These are phyloP conservation scores for Magallana nippona DNA, from an alignment of 2,888 invertebrate genomes.

Conservation along the genomic window DNA sequence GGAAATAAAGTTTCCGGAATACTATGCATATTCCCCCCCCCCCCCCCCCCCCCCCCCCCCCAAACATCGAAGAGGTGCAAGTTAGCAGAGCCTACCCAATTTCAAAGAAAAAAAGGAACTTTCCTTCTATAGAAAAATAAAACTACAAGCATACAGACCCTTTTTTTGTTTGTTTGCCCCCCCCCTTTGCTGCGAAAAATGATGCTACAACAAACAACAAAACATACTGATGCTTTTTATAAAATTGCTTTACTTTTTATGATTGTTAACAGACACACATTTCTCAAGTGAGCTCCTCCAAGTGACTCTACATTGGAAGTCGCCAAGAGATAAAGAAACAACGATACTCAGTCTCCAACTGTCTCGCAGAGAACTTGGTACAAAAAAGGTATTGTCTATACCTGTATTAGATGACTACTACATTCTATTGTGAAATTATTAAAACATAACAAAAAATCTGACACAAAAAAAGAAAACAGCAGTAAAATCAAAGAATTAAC, in stretches of 20 bases:
- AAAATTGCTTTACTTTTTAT: constrained; percentile 34
- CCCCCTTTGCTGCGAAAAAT: not conserved
- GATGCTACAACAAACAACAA: not conserved
- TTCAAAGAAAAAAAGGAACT: too few species aligned
- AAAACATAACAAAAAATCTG: constrained; percentile 9
- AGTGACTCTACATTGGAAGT: not conserved
- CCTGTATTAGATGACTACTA: constrained; percentile 16
- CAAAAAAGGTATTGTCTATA: constrained; percentile 8
- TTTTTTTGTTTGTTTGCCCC: not conserved
- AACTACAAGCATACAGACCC: too few species aligned
- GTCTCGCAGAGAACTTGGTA: constrained; percentile 10
- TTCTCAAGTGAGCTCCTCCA: constrained; percentile 23
- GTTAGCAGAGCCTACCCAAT: too few species aligned
- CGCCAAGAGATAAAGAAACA: not conserved
- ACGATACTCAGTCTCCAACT: not conserved
- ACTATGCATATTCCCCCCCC: too few species aligned
- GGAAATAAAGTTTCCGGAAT: not conserved
- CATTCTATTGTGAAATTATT: not conserved
- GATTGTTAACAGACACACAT: constrained; percentile 33
- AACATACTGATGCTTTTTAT: not conserved
- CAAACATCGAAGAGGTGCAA: too few species aligned
- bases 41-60: too few species aligned
- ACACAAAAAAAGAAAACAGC: constrained; percentile 15
- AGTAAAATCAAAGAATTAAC: not conserved
- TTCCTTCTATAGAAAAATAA: too few species aligned